Evolutionary conservation across 1,140 invertebrate genomes (phyloP).

Genomic region (Zaprionus africanus): DNA sequence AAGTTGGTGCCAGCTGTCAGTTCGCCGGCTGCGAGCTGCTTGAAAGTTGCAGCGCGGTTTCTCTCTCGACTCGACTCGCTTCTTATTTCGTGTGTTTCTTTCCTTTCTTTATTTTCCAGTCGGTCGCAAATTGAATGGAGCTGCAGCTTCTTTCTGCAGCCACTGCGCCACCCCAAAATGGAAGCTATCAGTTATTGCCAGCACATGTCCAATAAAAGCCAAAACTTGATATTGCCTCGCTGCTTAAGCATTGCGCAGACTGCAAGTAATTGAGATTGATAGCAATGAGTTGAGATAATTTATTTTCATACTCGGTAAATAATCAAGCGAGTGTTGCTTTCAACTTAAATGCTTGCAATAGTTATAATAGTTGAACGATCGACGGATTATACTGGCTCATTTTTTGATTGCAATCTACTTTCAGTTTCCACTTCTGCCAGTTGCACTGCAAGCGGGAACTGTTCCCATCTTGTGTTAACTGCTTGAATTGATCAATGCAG

Average conservation of each 20-base stretch:
- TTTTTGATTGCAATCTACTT: too few species aligned
- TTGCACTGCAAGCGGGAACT: too few species aligned
- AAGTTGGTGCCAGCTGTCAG: conserved; percentile 80
- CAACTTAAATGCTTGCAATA: neutral
- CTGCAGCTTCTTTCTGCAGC: conserved; percentile 31
- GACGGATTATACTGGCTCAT: neutral
- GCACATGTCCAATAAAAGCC: conserved; percentile 53
- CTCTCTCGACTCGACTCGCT: neutral
- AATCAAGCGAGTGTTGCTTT: neutral
- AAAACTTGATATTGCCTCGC: conserved; percentile 31
- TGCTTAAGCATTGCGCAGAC: neutral
- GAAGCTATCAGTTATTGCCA: conserved; percentile 49
- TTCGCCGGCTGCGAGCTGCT: conserved; percentile 49
- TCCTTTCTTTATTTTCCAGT: neutral
- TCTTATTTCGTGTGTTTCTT: neutral
- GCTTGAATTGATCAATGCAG: too few species aligned
- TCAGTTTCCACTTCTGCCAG: too few species aligned
- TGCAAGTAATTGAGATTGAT: conserved; percentile 18
- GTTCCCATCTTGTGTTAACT: too few species aligned
- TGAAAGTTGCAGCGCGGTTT: conserved; percentile 60
- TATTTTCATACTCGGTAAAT: conserved; percentile 14
- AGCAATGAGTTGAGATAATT: conserved; percentile 22
- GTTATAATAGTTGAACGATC: neutral
- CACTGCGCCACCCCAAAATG: conserved; percentile 8
- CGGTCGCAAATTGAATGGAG: conserved; percentile 37